A percentile compares a stretch with the other conserved stretches of the same genome.
Conservation (phyloP, 2,113 vertebrate genomes). For the Vicugna pacos region DNA sequence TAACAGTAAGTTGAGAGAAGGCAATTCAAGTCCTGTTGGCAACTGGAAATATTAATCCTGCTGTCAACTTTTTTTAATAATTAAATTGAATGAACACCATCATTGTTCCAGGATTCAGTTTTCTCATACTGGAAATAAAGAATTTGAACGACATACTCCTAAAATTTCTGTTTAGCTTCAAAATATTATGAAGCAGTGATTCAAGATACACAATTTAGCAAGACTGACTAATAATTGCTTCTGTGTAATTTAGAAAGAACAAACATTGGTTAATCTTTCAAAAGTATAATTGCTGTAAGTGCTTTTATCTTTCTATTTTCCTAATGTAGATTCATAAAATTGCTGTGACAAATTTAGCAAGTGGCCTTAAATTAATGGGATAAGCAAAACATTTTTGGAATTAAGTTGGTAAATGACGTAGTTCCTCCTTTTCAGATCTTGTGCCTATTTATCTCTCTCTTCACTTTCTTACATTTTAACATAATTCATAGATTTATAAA, state of each 20-base stretch:
- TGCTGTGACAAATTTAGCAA: slow-evolving; percentile 28
- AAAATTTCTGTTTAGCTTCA: slow-evolving; percentile 43
- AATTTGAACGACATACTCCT: background rate
- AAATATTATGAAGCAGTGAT: slow-evolving; percentile 50
- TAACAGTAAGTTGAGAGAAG: background rate
- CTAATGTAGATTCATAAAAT: background rate
- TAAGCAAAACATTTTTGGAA: background rate
- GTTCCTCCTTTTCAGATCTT: background rate
- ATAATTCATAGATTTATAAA: background rate
- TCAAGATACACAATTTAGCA: slow-evolving; percentile 53
- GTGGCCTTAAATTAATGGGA: slow-evolving; percentile 5
- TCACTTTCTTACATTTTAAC: background rate
- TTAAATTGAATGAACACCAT: background rate
- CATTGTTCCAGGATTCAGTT: background rate
- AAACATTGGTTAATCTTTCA: slow-evolving; percentile 8
- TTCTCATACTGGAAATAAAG: background rate
- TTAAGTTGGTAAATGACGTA: background rate
- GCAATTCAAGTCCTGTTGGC: background rate
- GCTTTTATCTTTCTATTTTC: slow-evolving; percentile 20
- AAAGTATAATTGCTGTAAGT: slow-evolving; percentile 10
- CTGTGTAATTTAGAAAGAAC: slow-evolving; percentile 52
- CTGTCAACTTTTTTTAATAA: background rate
- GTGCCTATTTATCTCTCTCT: background rate
- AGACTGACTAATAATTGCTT: background rate
- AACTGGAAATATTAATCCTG: background rate